These are phyloP conservation scores for Thera britannica DNA, from an alignment of 2,888 invertebrate species.

Conservation along the genomic window DNA sequence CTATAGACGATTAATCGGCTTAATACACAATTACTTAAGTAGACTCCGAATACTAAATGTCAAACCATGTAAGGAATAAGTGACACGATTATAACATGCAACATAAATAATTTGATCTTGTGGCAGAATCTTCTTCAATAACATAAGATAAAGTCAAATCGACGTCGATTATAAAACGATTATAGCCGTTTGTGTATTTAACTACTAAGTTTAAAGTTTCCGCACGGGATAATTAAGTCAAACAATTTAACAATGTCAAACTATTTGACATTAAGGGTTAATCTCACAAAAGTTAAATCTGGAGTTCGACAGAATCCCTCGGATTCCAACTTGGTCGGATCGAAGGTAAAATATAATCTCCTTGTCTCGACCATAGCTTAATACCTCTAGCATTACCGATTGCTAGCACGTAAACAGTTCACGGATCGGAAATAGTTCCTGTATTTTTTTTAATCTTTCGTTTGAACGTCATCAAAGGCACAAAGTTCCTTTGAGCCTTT, in stretches of 20 bases:
- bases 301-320: conserved; percentile 50
- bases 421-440: conserved; percentile 37
- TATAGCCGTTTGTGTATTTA: conserved; percentile 5
- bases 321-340: conserved; percentile 55
- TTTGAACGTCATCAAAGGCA: conserved; percentile 10
- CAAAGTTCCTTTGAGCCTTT: not conserved
- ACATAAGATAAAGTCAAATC: not conserved
- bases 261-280: conserved; percentile 54
- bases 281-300: conserved; percentile 51
- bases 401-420: conserved; percentile 44
- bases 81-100: conserved; percentile 29
- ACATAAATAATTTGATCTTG: too few species aligned
- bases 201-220: conserved; percentile 7
- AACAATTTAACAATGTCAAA: conserved; percentile 35
- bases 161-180: not conserved
- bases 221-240: conserved; percentile 43
- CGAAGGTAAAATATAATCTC: conserved; percentile 57
- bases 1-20: conserved; percentile 72
- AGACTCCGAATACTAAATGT: conserved; percentile 56
- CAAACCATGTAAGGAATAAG: conserved; percentile 60
- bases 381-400: not conserved
- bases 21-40: conserved; percentile 70
- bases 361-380: conserved; percentile 52
- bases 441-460: conserved; percentile 15
- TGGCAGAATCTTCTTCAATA: too few species aligned